These are phyloP conservation scores for Damaliscus lunatus DNA, from an alignment of 2,113 vertebrate genomes.

Conservation along the genomic window DNA sequence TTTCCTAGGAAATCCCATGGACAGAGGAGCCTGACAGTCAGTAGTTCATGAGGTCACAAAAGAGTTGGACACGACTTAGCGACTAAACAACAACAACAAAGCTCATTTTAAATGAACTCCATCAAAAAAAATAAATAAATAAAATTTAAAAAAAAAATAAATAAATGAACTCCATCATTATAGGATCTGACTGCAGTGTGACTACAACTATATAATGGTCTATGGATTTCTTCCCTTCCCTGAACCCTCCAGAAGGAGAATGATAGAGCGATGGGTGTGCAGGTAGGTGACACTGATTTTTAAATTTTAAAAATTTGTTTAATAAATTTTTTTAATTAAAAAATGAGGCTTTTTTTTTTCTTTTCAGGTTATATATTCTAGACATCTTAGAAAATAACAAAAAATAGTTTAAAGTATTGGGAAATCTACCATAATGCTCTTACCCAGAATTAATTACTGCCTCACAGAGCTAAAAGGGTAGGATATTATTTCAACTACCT, in stretches of 20 bases:
- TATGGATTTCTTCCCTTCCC: neutral
- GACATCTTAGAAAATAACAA: neutral
- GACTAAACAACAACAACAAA: neutral
- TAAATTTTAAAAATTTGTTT: neutral
- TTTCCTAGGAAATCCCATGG: neutral
- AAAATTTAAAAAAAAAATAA: no score
- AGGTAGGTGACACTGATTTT: neutral
- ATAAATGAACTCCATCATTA: neutral
- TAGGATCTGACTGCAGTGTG: neutral
- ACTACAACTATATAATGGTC: neutral
- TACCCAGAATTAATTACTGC: neutral
- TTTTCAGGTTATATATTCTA: neutral
- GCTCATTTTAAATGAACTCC: neutral
- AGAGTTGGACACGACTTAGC: neutral
- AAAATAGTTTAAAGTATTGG: conserved; percentile 4
- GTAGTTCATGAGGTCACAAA: neutral
- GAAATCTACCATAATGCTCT: neutral
- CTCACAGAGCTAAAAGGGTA: neutral
- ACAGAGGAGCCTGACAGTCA: neutral
- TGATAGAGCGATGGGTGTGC: neutral
- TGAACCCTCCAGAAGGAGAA: neutral
- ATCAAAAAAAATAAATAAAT: neutral
- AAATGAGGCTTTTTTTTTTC: neutral
- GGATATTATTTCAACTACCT: neutral
- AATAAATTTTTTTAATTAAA: neutral